Base-by-base conservation (phyloP, 64 coral and sea anemone species). In the Astreopora myriophthalma region DNA sequence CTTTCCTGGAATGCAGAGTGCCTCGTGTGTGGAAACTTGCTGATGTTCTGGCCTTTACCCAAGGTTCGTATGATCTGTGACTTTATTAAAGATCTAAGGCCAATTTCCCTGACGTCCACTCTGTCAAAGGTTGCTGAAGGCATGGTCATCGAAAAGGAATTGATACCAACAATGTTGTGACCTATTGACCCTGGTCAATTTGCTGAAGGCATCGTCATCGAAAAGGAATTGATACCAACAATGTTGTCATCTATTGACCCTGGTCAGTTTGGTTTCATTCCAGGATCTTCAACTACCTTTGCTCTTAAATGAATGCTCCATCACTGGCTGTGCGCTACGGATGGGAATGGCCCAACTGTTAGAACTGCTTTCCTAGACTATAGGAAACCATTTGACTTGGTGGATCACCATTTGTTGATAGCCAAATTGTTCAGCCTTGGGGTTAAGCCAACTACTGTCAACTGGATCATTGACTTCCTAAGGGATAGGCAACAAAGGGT, bases 391-490 rank as follows among this genome's bases (percentile, higher is more conserved):
- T 90, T 80, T 69, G 74, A 90, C 73, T 62, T 63, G 27, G 32
- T 76, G 6, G 73, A 89, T 44, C 73, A 89, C 35, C 19, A 78
- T 2, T 60, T 58, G 5, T 26, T 89, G 17, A 20, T 89, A 5
- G 20, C 52, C 51, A 89, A 89, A 36, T 27, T 78, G 7, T 30
- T 25, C 2, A 89, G 33, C n/a, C 51, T 78, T 11, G 73, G 32
- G 2, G 55, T 89, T 27, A 65, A 89, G 36, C 32, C 72, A n/a
- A 77, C 31, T 19, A n/a, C 27, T 26, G 46, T 89, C 4, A 79
- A 77, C 22, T 89, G 87, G 55, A 63, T 75, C 8, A 35, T n/a
- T 11, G 71, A 88, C 13, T 74, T 87, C 46, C 24, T 86, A 14
- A 69, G 83, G 24, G 51, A 48, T 34, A 67, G 83, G 40, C 62